Conservation (phyloP, 2,888 invertebrate species). For the Acleris holmiana region DNA sequence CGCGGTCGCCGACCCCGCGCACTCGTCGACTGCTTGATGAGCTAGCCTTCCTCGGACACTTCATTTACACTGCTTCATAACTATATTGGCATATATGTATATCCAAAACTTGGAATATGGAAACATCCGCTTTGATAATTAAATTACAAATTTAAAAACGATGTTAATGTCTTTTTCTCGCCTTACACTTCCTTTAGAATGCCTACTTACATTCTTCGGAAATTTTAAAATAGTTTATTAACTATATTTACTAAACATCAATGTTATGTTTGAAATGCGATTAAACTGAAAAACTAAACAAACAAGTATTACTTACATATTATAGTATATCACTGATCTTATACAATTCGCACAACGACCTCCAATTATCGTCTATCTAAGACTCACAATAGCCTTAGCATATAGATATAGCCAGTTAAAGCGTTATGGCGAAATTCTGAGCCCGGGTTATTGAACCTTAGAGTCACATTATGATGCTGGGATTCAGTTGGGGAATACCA, state of each 20-base stretch:
- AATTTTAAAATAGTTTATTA: too few species aligned
- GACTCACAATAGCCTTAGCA: slow-evolving; percentile 8
- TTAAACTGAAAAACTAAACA: too few species aligned
- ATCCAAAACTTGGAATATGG: slow-evolving; percentile 20
- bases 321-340: not conserved
- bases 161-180: too few species aligned
- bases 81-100: slow-evolving; percentile 37
- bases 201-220: not conserved
- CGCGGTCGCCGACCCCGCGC: slow-evolving; percentile 73
- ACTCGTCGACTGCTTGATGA: slow-evolving; percentile 66
- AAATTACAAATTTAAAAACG: too few species aligned
- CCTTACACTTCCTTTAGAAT: not conserved
- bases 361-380: slow-evolving; percentile 18
- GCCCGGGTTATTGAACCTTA: slow-evolving; percentile 49
- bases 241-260: too few species aligned
- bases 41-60: slow-evolving; percentile 48
- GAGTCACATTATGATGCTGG: slow-evolving; percentile 44
- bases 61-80: slow-evolving; percentile 43
- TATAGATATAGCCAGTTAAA: slow-evolving; percentile 1
- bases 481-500: slow-evolving; percentile 57
- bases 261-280: too few species aligned
- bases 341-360: slow-evolving; percentile 4
- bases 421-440: slow-evolving; percentile 15
- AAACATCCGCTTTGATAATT: slow-evolving; percentile 3
- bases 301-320: not conserved